Percentiles rank a stretch among this genome's conserved stretches.
Conservation (phyloP, 2,888 invertebrate genomes). For the Polietes domitor region DNA sequence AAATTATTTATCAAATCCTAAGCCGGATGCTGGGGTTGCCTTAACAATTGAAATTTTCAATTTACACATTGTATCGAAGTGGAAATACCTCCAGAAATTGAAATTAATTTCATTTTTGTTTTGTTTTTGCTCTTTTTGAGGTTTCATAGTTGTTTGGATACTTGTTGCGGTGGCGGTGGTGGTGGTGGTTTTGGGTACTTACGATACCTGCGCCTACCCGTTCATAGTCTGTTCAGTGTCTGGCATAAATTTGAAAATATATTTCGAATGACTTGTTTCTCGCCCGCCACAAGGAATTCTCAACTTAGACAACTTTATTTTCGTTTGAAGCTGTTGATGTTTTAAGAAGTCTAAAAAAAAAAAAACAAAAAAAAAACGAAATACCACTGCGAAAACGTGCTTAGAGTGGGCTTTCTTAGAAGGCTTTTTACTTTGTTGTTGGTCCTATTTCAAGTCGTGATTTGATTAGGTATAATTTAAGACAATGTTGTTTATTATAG, state of each 20-base stretch:
- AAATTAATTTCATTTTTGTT: conserved; percentile 11
- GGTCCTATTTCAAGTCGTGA: conserved; percentile 49
- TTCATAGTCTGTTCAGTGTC: neutral
- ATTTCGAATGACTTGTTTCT: conserved; percentile 7
- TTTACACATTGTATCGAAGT: conserved; percentile 24
- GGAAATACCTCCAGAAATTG: neutral
- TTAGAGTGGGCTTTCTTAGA: conserved; percentile 47
- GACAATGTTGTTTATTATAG: conserved; percentile 9
- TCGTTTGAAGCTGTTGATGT: conserved; percentile 19
- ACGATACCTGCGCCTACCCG: neutral
- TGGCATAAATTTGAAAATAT: conserved; percentile 54
- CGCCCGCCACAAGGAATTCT: conserved; percentile 13
- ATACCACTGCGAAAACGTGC: conserved; percentile 53
- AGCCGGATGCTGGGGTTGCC: conserved; percentile 27
- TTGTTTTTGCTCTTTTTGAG: neutral
- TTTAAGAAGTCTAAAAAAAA: conserved; percentile 19
- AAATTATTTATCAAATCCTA: neutral
- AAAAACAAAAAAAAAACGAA: neutral
- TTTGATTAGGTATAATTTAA: conserved; percentile 52
- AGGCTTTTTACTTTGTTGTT: conserved; percentile 38
- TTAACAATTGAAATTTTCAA: conserved; percentile 5
- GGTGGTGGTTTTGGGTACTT: neutral
- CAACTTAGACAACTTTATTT: neutral
- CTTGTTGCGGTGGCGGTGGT: neutral
- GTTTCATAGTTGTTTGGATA: neutral